These are phyloP conservation scores for Microtus montanus DNA, from an alignment of 2,113 vertebrate species.

Conservation along the genomic window DNA sequence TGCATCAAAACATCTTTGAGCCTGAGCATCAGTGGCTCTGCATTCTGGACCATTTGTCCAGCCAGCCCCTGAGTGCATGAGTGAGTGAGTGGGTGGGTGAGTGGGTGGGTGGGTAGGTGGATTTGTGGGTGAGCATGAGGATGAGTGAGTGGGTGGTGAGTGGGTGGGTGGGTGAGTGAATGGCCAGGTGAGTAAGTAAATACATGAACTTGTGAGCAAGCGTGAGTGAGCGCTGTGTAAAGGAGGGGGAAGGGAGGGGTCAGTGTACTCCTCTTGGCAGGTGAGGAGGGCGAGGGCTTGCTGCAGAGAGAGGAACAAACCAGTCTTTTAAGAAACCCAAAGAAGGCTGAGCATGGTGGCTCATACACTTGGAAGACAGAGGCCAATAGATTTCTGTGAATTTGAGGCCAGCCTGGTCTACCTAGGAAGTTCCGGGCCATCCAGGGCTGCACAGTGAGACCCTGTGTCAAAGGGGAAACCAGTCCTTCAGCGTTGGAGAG, in stretches of 20 bases:
- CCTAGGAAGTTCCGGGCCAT: background rate
- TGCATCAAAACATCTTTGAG: no score
- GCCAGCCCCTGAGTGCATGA: no score
- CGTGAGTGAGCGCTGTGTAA: background rate
- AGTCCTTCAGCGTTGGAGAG: background rate
- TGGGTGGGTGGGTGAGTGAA: background rate
- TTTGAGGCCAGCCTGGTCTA: background rate
- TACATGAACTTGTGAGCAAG: background rate
- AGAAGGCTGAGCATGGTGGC: background rate
- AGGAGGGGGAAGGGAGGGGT: no score
- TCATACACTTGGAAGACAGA: background rate
- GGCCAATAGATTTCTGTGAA: background rate
- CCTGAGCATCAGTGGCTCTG: no score
- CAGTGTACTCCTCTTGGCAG: background rate
- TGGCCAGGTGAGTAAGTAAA: background rate
- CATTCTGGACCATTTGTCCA: no score
- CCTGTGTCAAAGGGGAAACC: background rate
- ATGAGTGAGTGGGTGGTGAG: no score
- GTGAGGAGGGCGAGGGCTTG: background rate
- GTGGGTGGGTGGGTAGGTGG: no score
- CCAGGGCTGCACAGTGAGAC: background rate
- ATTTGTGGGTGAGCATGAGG: no score
- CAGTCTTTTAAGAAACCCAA: background rate
- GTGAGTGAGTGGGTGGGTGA: no score
- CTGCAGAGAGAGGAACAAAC: background rate